Percentiles rank a stretch among this genome's conserved stretches.
Evolutionary conservation across 1,140 invertebrate genomes (phyloP).

Genomic region (Chionoecetes opilio): DNA sequence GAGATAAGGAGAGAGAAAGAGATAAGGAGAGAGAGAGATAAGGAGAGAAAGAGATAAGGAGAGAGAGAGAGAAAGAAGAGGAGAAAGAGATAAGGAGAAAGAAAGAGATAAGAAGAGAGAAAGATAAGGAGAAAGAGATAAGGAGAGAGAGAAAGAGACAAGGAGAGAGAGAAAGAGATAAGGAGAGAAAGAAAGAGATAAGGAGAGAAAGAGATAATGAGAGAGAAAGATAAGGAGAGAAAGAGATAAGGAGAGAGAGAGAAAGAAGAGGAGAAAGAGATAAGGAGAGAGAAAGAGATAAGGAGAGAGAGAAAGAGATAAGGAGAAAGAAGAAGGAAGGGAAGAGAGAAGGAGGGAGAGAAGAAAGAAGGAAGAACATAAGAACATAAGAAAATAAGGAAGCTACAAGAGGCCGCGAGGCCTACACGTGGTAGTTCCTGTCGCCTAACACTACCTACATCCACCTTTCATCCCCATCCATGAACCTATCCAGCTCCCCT

Average conservation of each 20-base stretch:
- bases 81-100: background rate
- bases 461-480: too few species aligned
- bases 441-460: too few species aligned
- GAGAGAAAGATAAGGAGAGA: background rate
- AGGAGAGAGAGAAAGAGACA: background rate
- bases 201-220: background rate
- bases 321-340: background rate
- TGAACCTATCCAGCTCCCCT: too few species aligned
- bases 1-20: background rate
- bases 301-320: background rate
- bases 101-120: background rate
- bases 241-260: background rate
- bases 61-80: background rate
- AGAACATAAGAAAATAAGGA: too few species aligned
- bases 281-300: too few species aligned
- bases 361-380: background rate
- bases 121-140: background rate
- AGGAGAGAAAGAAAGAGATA: background rate
- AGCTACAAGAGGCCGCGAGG: too few species aligned
- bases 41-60: background rate
- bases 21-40: background rate
- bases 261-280: background rate
- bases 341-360: constrained; percentile 5
- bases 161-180: background rate
- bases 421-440: too few species aligned